These are phyloP conservation scores for Electrophaes corylata DNA, from an alignment of 2,888 invertebrate species.

Conservation along the genomic window DNA sequence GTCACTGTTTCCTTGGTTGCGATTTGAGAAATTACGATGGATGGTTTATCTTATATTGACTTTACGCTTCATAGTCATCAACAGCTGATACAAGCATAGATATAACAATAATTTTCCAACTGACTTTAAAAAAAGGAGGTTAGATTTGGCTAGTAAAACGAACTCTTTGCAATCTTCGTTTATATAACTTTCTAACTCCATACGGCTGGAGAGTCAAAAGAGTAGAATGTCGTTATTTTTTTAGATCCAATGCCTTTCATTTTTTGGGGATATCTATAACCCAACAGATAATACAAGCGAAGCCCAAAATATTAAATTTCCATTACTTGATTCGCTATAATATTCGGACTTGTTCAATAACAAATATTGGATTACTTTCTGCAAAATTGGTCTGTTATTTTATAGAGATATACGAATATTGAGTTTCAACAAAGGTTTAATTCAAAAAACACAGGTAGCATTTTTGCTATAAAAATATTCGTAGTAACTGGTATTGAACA, in stretches of 20 bases:
- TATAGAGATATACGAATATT: neutral
- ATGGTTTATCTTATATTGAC: too few relatives aligned
- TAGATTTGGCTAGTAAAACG: too few relatives aligned
- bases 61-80: too few relatives aligned
- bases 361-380: constrained; percentile 4
- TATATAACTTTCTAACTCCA: constrained; percentile 16
- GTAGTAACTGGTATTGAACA: neutral
- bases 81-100: too few relatives aligned
- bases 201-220: constrained; percentile 38
- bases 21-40: too few relatives aligned
- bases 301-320: constrained; percentile 31
- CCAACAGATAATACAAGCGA: constrained; percentile 21
- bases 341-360: constrained; percentile 17
- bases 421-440: neutral
- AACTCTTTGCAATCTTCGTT: neutral
- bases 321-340: constrained; percentile 30
- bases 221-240: constrained; percentile 56
- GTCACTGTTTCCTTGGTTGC: too few relatives aligned
- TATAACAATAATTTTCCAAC: too few relatives aligned
- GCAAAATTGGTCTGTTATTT: neutral
- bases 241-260: constrained; percentile 43
- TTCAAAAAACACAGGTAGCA: neutral
- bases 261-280: constrained; percentile 29
- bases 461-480: neutral
- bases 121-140: too few relatives aligned